Evolutionary conservation across 1,140 invertebrate species (phyloP).

Genomic region (Dolichoris vasculosae): DNA sequence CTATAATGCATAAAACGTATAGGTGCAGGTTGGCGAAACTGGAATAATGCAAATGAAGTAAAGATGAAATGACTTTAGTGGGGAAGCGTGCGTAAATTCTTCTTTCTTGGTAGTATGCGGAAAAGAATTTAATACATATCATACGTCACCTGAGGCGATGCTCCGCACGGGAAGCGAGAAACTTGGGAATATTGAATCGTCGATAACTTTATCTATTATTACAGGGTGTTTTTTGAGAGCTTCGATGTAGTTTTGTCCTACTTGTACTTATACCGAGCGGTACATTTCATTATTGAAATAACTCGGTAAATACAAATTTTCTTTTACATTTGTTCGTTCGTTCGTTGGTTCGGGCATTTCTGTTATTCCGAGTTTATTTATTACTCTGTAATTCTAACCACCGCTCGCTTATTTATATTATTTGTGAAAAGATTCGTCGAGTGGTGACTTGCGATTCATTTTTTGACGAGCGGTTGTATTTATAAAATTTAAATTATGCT

Average conservation of each 20-base stretch:
- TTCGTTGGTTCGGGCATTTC: no score
- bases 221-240: constrained; percentile 38
- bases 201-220: constrained; percentile 48
- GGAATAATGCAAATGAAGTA: constrained; percentile 43
- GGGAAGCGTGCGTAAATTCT: constrained; percentile 12
- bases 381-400: no score
- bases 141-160: constrained; percentile 45
- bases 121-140: constrained; percentile 50
- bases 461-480: no score
- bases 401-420: no score
- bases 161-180: constrained; percentile 9
- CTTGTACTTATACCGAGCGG: background rate
- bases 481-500: no score
- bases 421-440: no score
- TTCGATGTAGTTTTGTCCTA: background rate
- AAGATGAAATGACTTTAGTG: constrained; percentile 40
- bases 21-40: background rate
- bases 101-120: constrained; percentile 24
- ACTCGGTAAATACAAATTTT: background rate
- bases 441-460: no score
- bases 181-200: constrained; percentile 45
- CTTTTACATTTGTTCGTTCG: no score
- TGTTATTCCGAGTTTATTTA: no score
- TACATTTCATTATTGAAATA: constrained; percentile 11
- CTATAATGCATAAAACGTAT: constrained; percentile 32